These are phyloP conservation scores for Theodoxus fluviatilis DNA, from an alignment of 2,888 invertebrate genomes.

Conservation along the genomic window DNA sequence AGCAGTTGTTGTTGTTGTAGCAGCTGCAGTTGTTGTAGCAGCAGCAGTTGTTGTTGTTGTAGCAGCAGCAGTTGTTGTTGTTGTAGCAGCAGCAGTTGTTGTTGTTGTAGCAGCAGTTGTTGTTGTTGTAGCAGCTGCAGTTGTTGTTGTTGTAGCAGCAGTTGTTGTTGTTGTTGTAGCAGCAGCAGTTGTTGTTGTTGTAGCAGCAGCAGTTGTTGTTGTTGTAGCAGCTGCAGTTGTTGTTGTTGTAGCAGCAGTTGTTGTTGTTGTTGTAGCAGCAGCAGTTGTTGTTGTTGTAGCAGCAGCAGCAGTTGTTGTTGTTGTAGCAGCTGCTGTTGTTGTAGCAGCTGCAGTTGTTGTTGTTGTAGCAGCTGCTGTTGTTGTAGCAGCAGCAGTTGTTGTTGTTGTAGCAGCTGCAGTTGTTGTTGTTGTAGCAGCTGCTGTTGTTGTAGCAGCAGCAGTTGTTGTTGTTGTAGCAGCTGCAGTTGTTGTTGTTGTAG, in stretches of 20 bases:
- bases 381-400: constrained; percentile 25
- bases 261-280: too few relatives aligned
- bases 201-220: not conserved
- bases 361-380: not conserved
- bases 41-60: too few relatives aligned
- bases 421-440: not conserved
- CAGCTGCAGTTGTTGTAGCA: not conserved
- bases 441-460: not conserved
- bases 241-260: not conserved
- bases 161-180: not conserved
- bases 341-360: not conserved
- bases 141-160: not conserved
- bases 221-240: not conserved
- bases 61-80: not conserved
- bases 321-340: not conserved
- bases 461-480: not conserved
- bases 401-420: not conserved
- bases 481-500: not conserved
- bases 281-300: not conserved
- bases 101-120: not conserved
- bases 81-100: not conserved
- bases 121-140: not conserved
- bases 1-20: not conserved
- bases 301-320: not conserved
- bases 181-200: not conserved